A percentile compares a stretch with the other conserved stretches of the same genome.
Conservation (phyloP, 2,113 vertebrate genomes). For the Rhombomys opimus region DNA sequence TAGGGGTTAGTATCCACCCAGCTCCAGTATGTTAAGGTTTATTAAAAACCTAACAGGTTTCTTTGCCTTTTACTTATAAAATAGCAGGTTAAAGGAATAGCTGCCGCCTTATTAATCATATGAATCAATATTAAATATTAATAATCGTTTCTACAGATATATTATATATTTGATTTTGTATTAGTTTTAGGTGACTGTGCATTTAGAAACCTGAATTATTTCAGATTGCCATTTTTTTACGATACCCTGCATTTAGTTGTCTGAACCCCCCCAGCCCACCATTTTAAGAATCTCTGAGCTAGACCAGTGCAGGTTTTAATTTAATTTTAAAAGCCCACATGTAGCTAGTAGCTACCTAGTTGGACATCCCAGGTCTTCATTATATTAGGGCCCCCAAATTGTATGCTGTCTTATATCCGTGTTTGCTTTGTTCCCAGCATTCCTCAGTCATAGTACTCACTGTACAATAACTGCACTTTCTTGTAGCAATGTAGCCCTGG, state of each 20-base stretch:
- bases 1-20: too few species aligned
- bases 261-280: too few species aligned
- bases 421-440: background rate
- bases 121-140: too few species aligned
- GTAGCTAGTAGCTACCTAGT: background rate
- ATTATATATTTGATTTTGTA: background rate
- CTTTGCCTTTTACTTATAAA: too few species aligned
- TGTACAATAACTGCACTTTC: background rate
- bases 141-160: background rate
- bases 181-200: background rate
- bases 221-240: background rate
- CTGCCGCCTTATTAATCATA: too few species aligned
- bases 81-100: too few species aligned
- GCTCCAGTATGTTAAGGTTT: too few species aligned
- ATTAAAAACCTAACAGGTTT: too few species aligned
- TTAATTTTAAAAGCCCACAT: background rate
- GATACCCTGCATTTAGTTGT: background rate
- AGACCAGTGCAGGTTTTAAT: background rate
- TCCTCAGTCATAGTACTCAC: background rate
- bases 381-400: background rate
- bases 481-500: background rate
- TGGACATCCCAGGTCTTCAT: background rate
- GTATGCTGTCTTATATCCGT: background rate
- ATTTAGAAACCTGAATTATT: background rate
- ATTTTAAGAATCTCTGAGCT: background rate